A percentile compares a stretch with the other conserved stretches of the same genome.
These are phyloP conservation scores for Pantherophis alleghaniensis DNA, from an alignment of 2,797 vertebrate species.

Conservation along the genomic window DNA sequence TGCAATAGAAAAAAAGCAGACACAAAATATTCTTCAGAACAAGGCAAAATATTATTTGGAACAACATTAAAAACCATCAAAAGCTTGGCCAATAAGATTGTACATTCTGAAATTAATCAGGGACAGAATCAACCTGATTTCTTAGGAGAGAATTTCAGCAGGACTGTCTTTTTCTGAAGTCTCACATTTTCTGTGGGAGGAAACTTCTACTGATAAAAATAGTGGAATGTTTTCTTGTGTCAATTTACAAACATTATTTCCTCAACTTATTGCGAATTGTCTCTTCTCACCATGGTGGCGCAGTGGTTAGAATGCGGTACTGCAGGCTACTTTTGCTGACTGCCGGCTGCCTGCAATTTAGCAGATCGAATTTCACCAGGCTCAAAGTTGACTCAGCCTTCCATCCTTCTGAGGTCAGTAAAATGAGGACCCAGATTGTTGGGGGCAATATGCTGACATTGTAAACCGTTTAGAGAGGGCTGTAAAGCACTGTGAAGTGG, in stretches of 20 bases:
- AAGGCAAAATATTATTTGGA: not conserved
- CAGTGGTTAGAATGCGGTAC: no score
- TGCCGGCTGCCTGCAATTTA: no score
- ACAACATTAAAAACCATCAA: not conserved
- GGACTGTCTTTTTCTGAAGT: not conserved
- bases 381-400: no score
- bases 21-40: not conserved
- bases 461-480: no score
- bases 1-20: not conserved
- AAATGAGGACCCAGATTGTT: no score
- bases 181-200: not conserved
- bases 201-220: not conserved
- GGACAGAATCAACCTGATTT: not conserved
- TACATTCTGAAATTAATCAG: not conserved
- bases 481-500: no score
- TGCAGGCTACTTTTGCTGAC: no score
- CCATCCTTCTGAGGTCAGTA: no score
- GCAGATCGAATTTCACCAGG: no score
- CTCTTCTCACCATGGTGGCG: not conserved
- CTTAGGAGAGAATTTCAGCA: not conserved
- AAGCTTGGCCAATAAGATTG: not conserved
- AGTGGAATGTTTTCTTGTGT: not conserved
- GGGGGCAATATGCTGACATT: no score
- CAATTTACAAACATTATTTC: not conserved
- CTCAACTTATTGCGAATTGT: not conserved